phyloP scores from a whole-genome alignment of 2,888 invertebrate species.

The Epiblema foenella region DNA sequence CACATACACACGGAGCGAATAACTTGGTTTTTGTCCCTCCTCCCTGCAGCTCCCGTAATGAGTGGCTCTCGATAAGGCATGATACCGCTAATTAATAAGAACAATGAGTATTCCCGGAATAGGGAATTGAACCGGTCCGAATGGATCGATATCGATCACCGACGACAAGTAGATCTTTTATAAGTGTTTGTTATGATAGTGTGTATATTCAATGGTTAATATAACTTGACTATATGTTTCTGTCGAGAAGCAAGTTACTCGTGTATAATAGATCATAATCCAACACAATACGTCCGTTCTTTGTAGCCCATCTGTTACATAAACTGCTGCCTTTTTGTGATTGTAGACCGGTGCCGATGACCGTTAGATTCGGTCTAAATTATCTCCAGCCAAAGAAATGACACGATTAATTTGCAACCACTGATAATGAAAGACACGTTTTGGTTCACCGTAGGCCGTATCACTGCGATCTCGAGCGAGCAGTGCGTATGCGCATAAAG shows the following conservation, averaged over 20 bases:
- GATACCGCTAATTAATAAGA: conserved; percentile 37
- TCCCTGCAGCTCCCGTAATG: background rate
- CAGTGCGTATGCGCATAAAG: conserved; percentile 6
- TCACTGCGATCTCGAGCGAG: background rate
- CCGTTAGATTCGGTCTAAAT: background rate
- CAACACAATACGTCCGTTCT: no score
- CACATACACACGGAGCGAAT: conserved; percentile 3
- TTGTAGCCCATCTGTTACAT: no score
- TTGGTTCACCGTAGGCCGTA: background rate
- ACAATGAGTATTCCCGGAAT: conserved; percentile 22
- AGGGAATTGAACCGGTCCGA: conserved; percentile 8
- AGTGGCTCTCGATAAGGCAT: conserved; percentile 28
- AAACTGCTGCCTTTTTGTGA: background rate
- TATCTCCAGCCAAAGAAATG: conserved; percentile 22
- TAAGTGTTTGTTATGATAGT: background rate
- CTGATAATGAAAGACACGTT: conserved; percentile 6
- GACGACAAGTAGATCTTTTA: background rate
- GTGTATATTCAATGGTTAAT: no score
- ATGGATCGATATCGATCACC: conserved; percentile 3
- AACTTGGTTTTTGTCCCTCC: conserved; percentile 22
- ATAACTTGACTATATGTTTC: no score
- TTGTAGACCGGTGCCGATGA: background rate
- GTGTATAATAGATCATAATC: no score
- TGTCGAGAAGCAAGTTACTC: no score
- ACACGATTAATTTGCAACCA: conserved; percentile 8